A percentile compares a stretch with the other conserved stretches of the same genome.
These are phyloP conservation scores for Campodea augens DNA, from an alignment of 1,140 invertebrate genomes.

Conservation along the genomic window DNA sequence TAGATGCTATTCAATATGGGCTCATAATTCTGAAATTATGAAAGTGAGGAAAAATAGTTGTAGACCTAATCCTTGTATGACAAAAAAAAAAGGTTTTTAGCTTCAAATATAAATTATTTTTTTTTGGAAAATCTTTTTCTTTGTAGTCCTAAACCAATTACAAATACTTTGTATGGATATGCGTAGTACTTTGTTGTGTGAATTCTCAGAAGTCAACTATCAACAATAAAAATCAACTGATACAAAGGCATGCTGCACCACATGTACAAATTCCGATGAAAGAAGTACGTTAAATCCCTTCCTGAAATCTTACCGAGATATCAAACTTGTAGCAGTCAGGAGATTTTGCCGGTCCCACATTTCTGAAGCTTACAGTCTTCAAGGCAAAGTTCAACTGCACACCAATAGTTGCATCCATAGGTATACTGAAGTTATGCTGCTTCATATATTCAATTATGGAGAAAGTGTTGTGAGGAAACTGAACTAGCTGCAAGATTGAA, in stretches of 20 bases:
- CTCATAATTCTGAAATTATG: too few species aligned
- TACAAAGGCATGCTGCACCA: background rate
- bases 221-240: background rate
- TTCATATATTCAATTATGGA: constrained; percentile 36
- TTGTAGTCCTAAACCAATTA: background rate
- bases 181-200: background rate
- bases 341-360: constrained; percentile 54
- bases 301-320: constrained; percentile 37
- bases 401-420: constrained; percentile 53
- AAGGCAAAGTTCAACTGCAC: constrained; percentile 53
- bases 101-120: too few species aligned
- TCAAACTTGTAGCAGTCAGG: constrained; percentile 79
- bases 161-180: background rate
- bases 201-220: background rate
- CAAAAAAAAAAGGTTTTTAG: too few species aligned
- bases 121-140: too few species aligned
- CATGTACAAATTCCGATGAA: background rate
- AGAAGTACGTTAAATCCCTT: constrained; percentile 3
- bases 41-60: too few species aligned
- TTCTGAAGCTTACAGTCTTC: constrained; percentile 75
- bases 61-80: too few species aligned
- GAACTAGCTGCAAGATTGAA: constrained; percentile 2
- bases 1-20: too few species aligned
- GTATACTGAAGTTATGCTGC: constrained; percentile 39
- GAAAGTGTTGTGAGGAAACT: too few species aligned